A percentile compares a stretch with the other conserved stretches of the same genome.
phyloP scores from a whole-genome alignment of 1,140 invertebrate genomes.

The Caenorhabditis tropicalis region DNA sequence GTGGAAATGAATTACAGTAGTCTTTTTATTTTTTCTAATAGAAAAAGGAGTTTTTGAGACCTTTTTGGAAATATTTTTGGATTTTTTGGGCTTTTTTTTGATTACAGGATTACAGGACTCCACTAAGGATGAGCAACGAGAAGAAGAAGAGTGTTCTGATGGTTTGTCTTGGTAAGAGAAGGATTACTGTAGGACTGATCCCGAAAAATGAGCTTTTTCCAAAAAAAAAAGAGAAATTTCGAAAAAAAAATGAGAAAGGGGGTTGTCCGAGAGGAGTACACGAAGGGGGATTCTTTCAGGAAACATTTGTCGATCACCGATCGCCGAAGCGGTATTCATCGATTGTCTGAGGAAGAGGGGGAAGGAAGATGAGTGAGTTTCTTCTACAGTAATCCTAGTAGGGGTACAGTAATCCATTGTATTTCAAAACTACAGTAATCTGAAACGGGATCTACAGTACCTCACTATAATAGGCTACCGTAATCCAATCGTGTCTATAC shows the following conservation, averaged over 20 bases:
- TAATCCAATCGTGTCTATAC: too few relatives aligned
- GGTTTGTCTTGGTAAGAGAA: slow-evolving; percentile 53
- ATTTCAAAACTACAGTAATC: too few relatives aligned
- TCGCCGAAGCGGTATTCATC: slow-evolving; percentile 87
- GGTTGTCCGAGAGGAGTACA: too few relatives aligned
- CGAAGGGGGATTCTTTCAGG: too few relatives aligned
- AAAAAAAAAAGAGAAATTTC: background rate
- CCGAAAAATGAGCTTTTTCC: background rate
- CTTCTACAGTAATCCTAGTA: too few relatives aligned
- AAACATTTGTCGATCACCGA: slow-evolving; percentile 93
- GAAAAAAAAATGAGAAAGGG: too few relatives aligned
- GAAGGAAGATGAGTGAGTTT: slow-evolving; percentile 74
- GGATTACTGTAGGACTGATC: background rate
- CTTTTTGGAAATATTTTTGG: background rate
- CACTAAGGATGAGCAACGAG: slow-evolving; percentile 27
- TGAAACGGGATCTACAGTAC: too few relatives aligned
- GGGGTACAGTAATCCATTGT: background rate
- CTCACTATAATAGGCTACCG: too few relatives aligned
- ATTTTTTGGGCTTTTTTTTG: background rate
- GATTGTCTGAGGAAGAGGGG: slow-evolving; percentile 78
- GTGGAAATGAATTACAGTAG: background rate
- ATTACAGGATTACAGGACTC: too few relatives aligned
- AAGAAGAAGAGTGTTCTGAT: slow-evolving; percentile 57
- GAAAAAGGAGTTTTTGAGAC: background rate
- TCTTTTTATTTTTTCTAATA: background rate